Evolutionary conservation across 2,113 vertebrate genomes (phyloP).

Genomic region (Psittacus erithacus): DNA sequence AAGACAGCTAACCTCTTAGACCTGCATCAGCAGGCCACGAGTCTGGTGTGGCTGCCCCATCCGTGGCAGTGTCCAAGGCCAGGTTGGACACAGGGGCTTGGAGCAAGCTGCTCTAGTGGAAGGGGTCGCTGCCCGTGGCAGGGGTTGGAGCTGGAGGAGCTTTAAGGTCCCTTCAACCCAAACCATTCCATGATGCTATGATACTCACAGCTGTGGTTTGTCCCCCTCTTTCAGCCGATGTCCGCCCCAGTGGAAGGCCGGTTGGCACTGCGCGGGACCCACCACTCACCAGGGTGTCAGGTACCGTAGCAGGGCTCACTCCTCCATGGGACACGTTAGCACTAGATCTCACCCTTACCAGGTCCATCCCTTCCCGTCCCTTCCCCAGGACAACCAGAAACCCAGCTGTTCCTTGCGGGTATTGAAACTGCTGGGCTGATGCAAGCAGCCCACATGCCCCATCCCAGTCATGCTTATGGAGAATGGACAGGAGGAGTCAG

Average conservation of each 20-base stretch:
- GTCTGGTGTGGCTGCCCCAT: background rate
- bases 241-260: constrained; percentile 89
- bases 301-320: constrained; percentile 40
- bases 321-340: rapidly evolving
- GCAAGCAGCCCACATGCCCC: rapidly evolving
- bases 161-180: background rate
- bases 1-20: rapidly evolving
- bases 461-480: rapidly evolving
- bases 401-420: background rate
- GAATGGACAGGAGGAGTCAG: rapidly evolving
- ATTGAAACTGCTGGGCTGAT: background rate
- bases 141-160: background rate
- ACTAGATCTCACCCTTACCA: too few relatives aligned
- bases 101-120: background rate
- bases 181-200: background rate
- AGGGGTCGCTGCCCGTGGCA: background rate
- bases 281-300: constrained; percentile 83
- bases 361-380: background rate
- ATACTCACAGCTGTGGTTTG: background rate
- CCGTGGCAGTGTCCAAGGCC: background rate
- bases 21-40: background rate
- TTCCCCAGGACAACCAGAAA: background rate
- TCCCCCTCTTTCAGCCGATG: constrained; percentile 81
- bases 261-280: constrained; percentile 88
- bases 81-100: background rate